Evolutionary conservation across 2,797 vertebrate species (phyloP).

Genomic region (Sylvia borin): DNA sequence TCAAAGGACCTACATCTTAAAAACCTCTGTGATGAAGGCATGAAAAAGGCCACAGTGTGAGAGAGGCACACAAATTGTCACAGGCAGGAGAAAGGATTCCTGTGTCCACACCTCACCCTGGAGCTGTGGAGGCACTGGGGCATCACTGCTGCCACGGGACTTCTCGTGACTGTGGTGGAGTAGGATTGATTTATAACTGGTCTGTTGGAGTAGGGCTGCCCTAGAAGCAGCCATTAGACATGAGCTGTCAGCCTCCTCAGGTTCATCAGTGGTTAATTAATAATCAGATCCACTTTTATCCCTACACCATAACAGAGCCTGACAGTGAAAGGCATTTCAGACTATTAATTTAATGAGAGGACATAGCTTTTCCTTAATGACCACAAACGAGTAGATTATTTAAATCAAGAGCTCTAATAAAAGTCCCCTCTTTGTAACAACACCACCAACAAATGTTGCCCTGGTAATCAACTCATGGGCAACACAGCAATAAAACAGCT

Average conservation of each 20-base stretch:
- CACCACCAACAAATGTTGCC: background rate
- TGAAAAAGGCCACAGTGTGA: accelerated
- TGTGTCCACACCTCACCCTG: background rate
- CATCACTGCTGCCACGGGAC: accelerated
- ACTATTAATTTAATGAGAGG: background rate
- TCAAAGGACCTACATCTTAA: background rate
- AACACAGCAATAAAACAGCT: background rate
- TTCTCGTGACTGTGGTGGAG: background rate
- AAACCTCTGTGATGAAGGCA: background rate
- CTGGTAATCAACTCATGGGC: background rate
- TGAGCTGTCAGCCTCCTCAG: background rate
- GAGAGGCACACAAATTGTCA: too few relatives aligned
- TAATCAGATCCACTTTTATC: constrained; percentile 14
- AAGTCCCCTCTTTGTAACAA: background rate
- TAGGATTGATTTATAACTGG: background rate
- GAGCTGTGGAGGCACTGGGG: accelerated
- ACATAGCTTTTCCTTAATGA: background rate
- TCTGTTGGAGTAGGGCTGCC: background rate
- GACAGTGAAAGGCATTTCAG: background rate
- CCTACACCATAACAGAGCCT: background rate
- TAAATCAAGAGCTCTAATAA: constrained; percentile 5
- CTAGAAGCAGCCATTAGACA: background rate
- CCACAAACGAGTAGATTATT: background rate
- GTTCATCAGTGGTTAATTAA: constrained; percentile 41
- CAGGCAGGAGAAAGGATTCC: background rate